These are phyloP conservation scores for Chaenogobius annularis DNA, from an alignment of 2,113 vertebrate genomes.

Conservation along the genomic window DNA sequence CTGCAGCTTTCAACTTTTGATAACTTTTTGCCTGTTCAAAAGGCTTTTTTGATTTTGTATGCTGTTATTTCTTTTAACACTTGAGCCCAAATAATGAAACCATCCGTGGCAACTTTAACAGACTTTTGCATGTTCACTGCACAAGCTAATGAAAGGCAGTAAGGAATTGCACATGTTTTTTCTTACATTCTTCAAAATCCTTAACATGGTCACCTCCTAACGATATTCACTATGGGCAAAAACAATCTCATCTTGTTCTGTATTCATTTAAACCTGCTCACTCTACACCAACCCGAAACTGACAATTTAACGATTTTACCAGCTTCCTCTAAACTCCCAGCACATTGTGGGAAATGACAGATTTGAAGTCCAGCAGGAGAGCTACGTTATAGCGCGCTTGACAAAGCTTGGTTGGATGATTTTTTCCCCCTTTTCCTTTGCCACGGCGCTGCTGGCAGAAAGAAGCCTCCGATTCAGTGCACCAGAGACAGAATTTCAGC, in stretches of 20 bases:
- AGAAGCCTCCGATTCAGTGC: slow-evolving; percentile 59
- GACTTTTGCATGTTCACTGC: slow-evolving; percentile 65
- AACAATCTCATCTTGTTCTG: slow-evolving; percentile 52
- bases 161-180: slow-evolving; percentile 37
- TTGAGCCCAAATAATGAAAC: slow-evolving; percentile 28
- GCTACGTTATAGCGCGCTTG: slow-evolving; percentile 64
- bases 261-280: slow-evolving; percentile 77
- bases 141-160: slow-evolving; percentile 64
- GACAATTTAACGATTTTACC: slow-evolving; percentile 87
- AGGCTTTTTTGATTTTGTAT: background rate
- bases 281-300: slow-evolving; percentile 78
- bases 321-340: slow-evolving; percentile 81
- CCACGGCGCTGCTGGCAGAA: slow-evolving; percentile 64
- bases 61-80: background rate
- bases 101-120: slow-evolving; percentile 56
- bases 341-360: slow-evolving; percentile 78
- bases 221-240: slow-evolving; percentile 31
- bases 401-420: slow-evolving; percentile 43
- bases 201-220: slow-evolving; percentile 55
- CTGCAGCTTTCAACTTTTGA: background rate
- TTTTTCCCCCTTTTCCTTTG: slow-evolving; percentile 46
- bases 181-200: slow-evolving; percentile 56
- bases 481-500: slow-evolving; percentile 51
- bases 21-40: background rate
- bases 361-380: slow-evolving; percentile 77